Percentiles rank a stretch among this genome's conserved stretches.
Evolutionary conservation across 1,140 invertebrate species (phyloP).

Genomic region (Listronotus oregonensis): DNA sequence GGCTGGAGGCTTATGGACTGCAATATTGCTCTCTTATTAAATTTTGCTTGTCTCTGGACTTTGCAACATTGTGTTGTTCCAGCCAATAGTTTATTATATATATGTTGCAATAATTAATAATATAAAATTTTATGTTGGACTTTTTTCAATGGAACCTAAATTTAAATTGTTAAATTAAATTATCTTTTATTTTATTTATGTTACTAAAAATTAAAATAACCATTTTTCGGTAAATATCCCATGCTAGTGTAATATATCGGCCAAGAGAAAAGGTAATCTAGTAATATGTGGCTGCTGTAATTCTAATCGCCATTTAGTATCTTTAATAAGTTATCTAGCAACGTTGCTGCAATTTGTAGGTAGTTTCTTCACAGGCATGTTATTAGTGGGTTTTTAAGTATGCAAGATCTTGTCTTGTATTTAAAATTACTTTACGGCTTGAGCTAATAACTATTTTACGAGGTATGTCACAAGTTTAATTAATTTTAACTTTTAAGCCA

Average conservation of each 20-base stretch:
- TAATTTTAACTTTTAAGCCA: slow-evolving; percentile 4
- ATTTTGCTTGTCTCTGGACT: no score
- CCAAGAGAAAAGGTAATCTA: not conserved
- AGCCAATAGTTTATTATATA: no score
- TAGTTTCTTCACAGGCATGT: slow-evolving; percentile 20
- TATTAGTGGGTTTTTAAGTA: slow-evolving; percentile 26
- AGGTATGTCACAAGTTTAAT: slow-evolving; percentile 20
- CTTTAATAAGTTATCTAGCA: slow-evolving; percentile 31
- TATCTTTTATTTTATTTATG: no score
- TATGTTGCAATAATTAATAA: no score
- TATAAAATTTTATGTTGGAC: no score
- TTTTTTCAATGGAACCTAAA: no score
- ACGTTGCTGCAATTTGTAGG: slow-evolving; percentile 30
- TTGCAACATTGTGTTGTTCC: no score
- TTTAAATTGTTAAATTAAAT: no score
- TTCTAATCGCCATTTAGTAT: slow-evolving; percentile 31
- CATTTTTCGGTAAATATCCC: not conserved
- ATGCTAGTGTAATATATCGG: not conserved
- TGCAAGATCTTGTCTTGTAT: slow-evolving; percentile 36
- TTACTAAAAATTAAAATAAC: no score
- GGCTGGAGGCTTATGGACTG: no score
- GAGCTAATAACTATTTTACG: slow-evolving; percentile 23
- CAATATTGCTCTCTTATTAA: no score
- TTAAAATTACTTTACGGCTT: slow-evolving; percentile 27
- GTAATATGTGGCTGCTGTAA: slow-evolving; percentile 29